Percentiles rank a stretch among this genome's conserved stretches.
Conservation (phyloP, 2,113 vertebrate genomes). For the Sylvietta virens region DNA sequence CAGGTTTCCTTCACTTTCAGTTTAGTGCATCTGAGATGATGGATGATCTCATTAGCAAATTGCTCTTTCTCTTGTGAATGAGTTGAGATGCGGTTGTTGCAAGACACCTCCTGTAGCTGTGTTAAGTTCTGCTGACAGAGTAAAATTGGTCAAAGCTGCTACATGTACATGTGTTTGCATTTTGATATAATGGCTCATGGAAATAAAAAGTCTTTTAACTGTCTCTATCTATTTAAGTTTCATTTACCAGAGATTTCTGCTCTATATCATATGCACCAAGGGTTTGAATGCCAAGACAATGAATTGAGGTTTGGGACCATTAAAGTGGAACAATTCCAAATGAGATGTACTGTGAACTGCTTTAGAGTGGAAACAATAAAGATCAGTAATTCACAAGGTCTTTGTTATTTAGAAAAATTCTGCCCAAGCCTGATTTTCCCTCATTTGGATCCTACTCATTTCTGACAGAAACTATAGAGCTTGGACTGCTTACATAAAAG, state of each 20-base stretch:
- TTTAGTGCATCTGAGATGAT: not conserved
- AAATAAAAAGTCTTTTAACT: constrained; percentile 36
- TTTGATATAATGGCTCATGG: constrained; percentile 34
- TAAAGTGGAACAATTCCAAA: not conserved
- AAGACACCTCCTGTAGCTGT: constrained; percentile 11
- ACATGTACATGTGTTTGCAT: constrained; percentile 37
- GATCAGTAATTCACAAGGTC: not conserved
- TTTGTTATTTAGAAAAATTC: not conserved
- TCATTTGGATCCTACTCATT: not conserved
- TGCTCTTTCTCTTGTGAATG: not conserved
- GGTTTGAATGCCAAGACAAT: constrained; percentile 9
- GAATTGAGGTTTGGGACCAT: not conserved
- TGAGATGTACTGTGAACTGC: constrained; percentile 25
- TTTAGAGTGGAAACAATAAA: not conserved
- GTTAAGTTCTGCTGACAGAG: constrained; percentile 48
- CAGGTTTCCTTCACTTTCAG: constrained; percentile 41
- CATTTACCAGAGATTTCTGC: constrained; percentile 40
- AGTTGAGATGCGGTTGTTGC: not conserved
- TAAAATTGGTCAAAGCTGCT: not conserved
- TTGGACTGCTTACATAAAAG: not conserved
- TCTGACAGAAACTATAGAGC: not conserved
- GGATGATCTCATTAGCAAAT: constrained; percentile 49
- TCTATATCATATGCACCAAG: not conserved
- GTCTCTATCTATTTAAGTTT: constrained; percentile 43
- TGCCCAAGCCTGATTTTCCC: not conserved